Conservation (phyloP, 1,140 invertebrate genomes). For the Eurosta solidaginis region DNA sequence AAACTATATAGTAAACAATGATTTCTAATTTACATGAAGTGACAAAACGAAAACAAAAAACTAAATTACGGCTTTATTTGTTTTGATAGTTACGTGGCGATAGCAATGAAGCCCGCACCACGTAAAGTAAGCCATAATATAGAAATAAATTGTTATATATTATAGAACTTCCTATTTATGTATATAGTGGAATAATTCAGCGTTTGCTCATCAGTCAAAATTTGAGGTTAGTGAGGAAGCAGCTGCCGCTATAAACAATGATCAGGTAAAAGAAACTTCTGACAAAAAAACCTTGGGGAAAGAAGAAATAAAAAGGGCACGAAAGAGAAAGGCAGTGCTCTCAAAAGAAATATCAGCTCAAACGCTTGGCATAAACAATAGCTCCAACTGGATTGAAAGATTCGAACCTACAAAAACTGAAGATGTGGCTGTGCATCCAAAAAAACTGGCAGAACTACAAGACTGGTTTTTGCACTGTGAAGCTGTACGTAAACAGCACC, state of each 20-base stretch:
- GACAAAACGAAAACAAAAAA: no score
- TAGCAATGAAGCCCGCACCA: not conserved
- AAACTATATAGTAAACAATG: no score
- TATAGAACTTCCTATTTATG: not conserved
- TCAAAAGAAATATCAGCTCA: no score
- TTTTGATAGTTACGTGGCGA: no score
- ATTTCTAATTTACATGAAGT: no score
- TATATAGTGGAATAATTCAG: not conserved
- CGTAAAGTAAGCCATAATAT: conserved; percentile 22
- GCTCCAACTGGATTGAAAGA: conserved; percentile 63
- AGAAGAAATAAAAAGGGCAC: no score
- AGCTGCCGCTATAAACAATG: no score
- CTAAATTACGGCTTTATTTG: no score
- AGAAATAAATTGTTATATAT: not conserved
- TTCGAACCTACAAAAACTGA: conserved; percentile 63
- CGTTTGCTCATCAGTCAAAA: not conserved
- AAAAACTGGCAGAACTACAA: conserved; percentile 68
- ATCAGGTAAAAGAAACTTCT: not conserved
- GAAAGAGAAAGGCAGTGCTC: no score
- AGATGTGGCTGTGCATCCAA: conserved; percentile 67
- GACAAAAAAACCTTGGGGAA: not conserved
- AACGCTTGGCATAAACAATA: no score
- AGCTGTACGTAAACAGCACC: conserved; percentile 50
- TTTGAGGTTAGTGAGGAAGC: not conserved
- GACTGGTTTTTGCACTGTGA: conserved; percentile 62